A percentile compares a stretch with the other conserved stretches of the same genome.
Conservation (phyloP, 2,888 invertebrate species). For the Cantharis nigra region DNA sequence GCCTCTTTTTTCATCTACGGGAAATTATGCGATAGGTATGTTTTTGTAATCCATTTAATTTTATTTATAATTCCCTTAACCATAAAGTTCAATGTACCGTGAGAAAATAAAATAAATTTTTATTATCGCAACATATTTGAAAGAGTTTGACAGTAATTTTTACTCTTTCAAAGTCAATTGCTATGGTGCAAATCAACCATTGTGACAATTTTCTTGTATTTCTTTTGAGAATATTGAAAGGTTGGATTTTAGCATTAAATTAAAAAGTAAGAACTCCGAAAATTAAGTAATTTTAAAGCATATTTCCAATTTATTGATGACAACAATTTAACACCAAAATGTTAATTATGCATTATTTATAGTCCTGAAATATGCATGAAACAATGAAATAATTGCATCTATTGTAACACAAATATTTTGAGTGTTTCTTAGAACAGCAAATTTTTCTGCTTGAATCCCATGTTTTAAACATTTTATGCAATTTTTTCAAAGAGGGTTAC, state of each 20-base stretch:
- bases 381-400: constrained; percentile 9
- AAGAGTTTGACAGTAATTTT: neutral
- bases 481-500: constrained; percentile 1
- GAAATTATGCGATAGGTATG: neutral
- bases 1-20: neutral
- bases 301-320: neutral
- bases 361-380: neutral
- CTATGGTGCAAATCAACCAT: neutral
- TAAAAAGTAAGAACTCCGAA: neutral
- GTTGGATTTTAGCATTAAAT: neutral
- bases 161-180: neutral
- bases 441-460: constrained; percentile 6
- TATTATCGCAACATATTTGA: neutral
- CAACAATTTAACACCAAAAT: too few species aligned
- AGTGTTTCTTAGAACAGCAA: constrained; percentile 5
- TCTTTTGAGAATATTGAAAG: neutral
- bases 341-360: too few species aligned
- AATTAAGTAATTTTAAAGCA: neutral
- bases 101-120: neutral
- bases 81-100: neutral
- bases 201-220: neutral
- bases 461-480: constrained; percentile 13
- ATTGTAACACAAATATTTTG: constrained; percentile 6
- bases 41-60: neutral
- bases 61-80: neutral